phyloP scores from a whole-genome alignment of 2,113 vertebrate genomes.

The Agelaius phoeniceus region DNA sequence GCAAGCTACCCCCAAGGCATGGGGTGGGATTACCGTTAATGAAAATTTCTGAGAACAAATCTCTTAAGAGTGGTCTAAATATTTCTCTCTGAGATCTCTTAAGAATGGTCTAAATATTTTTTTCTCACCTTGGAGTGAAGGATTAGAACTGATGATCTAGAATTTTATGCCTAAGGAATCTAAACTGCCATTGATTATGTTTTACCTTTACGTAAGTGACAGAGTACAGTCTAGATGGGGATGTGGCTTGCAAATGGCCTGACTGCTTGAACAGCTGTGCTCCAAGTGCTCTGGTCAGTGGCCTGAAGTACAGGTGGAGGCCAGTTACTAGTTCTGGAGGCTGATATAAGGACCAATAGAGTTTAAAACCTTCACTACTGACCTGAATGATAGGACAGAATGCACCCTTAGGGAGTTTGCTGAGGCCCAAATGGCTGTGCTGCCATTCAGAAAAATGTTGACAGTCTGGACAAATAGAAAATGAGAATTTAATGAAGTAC shows the following conservation, averaged over 20 bases:
- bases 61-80: neutral
- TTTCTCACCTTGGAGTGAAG: neutral
- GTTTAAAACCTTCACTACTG: neutral
- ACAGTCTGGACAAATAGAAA: neutral
- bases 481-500: neutral
- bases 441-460: neutral
- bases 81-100: neutral
- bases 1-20: neutral
- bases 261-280: neutral
- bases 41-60: neutral
- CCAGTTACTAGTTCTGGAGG: neutral
- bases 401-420: rapidly evolving
- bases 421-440: neutral
- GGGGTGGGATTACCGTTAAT: neutral
- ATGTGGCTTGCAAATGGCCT: neutral
- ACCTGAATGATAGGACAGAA: neutral
- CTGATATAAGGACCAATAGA: neutral
- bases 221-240: neutral
- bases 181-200: neutral
- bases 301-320: neutral
- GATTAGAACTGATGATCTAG: neutral
- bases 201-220: neutral
- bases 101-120: neutral
- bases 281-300: neutral
- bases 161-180: neutral